These are phyloP conservation scores for Thunnus maccoyii DNA, from an alignment of 2,113 vertebrate genomes.

Conservation along the genomic window DNA sequence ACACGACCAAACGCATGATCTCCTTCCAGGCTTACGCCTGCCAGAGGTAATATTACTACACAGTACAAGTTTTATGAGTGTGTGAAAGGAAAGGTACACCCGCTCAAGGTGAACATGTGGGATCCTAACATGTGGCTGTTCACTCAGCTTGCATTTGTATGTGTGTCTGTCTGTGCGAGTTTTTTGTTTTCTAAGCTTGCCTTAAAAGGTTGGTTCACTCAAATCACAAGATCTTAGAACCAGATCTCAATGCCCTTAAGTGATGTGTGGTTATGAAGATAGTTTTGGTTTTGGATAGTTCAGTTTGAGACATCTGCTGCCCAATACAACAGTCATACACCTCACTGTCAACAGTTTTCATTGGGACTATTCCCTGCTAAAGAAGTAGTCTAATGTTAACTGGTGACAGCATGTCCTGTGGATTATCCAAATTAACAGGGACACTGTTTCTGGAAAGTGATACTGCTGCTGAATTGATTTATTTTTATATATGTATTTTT, in stretches of 20 bases:
- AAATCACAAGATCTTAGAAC: too few relatives aligned
- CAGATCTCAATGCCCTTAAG: too few relatives aligned
- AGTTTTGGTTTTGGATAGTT: background rate
- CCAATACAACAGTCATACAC: background rate
- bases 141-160: background rate
- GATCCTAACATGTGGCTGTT: constrained; percentile 49
- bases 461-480: background rate
- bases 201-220: background rate
- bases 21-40: too few relatives aligned
- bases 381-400: too few relatives aligned
- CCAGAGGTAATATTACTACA: constrained; percentile 47
- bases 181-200: constrained; percentile 11
- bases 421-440: too few relatives aligned
- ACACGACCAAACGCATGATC: too few relatives aligned
- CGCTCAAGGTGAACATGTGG: constrained; percentile 54
- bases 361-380: too few relatives aligned
- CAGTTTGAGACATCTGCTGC: too few relatives aligned
- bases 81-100: constrained; percentile 45
- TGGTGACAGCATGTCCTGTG: too few relatives aligned
- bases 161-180: background rate
- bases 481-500: background rate
- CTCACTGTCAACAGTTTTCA: too few relatives aligned
- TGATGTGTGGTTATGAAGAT: too few relatives aligned
- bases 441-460: background rate
- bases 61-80: constrained; percentile 62